A percentile compares a stretch with the other conserved stretches of the same genome.
Conservation (phyloP, 2,888 invertebrate species). For the Zygaena filipendulae region DNA sequence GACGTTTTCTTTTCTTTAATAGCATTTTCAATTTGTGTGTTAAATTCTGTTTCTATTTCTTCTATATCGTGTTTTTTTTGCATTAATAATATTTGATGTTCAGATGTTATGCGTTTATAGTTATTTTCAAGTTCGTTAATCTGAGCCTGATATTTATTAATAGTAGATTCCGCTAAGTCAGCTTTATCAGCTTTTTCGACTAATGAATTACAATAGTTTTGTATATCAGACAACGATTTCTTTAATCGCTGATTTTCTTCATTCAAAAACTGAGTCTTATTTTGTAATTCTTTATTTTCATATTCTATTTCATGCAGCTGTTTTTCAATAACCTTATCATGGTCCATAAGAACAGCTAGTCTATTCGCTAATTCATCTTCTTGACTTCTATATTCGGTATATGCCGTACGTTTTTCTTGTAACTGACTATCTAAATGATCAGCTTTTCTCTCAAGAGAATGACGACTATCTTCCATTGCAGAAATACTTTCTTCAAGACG, state of each 20-base stretch:
- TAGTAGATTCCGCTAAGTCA: conserved; percentile 35
- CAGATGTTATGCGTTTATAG: conserved; percentile 36
- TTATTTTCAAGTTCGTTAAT: conserved; percentile 52
- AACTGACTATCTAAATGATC: conserved; percentile 71
- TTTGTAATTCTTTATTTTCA: conserved; percentile 65
- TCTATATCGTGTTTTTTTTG: conserved; percentile 53
- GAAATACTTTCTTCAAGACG: conserved; percentile 75
- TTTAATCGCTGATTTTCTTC: conserved; percentile 63
- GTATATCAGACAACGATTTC: conserved; percentile 45
- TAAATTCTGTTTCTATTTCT: conserved; percentile 53
- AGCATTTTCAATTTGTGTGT: conserved; percentile 50
- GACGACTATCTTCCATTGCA: conserved; percentile 69
- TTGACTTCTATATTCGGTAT: conserved; percentile 68
- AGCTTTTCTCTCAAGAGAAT: conserved; percentile 70
- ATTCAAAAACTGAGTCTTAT: conserved; percentile 59
- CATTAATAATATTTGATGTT: conserved; percentile 42
- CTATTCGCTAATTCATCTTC: conserved; percentile 73
- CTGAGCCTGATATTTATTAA: conserved; percentile 38
- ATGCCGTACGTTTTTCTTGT: conserved; percentile 67
- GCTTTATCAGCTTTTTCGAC: conserved; percentile 40
- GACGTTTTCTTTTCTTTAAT: conserved; percentile 58
- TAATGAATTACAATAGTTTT: conserved; percentile 41
- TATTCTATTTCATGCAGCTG: conserved; percentile 69
- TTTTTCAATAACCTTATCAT: conserved; percentile 72
- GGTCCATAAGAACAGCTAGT: conserved; percentile 69